Base-by-base conservation (phyloP, 2,113 vertebrate genomes). In the Manacus vitellinus region DNA sequence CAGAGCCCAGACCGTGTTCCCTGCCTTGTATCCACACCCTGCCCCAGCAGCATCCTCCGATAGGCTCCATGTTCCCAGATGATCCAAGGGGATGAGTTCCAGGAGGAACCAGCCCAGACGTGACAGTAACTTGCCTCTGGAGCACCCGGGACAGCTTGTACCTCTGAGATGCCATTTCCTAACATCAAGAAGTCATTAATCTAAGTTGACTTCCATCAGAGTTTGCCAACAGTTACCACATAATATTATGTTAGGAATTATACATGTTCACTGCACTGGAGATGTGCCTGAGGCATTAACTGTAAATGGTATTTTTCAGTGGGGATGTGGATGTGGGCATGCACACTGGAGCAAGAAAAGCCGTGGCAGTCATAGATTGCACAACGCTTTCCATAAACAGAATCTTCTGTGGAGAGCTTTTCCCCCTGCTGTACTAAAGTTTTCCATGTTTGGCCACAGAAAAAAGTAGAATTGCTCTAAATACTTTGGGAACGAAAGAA, bases 191-290 rank as follows among this genome's bases (percentile, higher is more conserved):
- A 83, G 74, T 74, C 88, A 94, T 96, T 94, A 92, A 91, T 95
- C 76, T 67, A 49, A 84, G 58, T 12, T 79, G 75, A 83, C 88
- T 88, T 93, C 95, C 72, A 94, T 80, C 92, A 74, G 51, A 27
- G 75, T 75, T 80, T 94, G 94, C 90, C 92, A 95, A 88, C 43
- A 71, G 79, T 93, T 96, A 92, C 92, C 88, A 95, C 94, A 90
- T 21, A 88, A 62, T 66, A 46, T 73, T 63, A 68, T 37, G 44
- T 73, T 94, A 85, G 66, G 72, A 92, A 91, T 79, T 72, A 71
- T 49, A 65, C 55, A 41, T 8, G 41, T 86, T 93, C 85, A 8
- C 44, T 87, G 8, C 58, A 15, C 61, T 46, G 56, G 58, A 73
- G 79, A 77, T 33, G 23, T 19, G 88, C 91, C 88, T 75, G 15